Evolutionary conservation across 2,888 invertebrate genomes (phyloP), one percentile per base, ranked within the genome.

Genomic region (Horisme vitalbata): DNA sequence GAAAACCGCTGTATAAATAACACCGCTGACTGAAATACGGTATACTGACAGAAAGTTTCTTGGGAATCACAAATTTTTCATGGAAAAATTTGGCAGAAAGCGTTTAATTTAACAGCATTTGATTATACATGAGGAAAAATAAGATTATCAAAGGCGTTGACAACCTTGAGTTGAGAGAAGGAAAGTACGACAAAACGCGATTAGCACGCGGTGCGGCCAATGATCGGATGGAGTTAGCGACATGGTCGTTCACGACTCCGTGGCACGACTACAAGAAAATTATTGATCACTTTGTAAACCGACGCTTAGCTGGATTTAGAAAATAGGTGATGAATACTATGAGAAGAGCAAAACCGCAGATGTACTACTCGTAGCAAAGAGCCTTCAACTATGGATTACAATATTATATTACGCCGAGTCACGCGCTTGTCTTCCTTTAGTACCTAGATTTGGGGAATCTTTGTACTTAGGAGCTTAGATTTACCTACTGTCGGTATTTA

Each of bases 171-270:
- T 60, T 55, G 47, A 58, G 65, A 59, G 55, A 68, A 70, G 71
- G 74, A 83, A 81, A 79, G 77, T 79, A 75, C 81, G 76, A 78
- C 82, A 69, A 83, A 83, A 83, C 57, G 65, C 67, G 65, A 73
- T 78, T 71, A 68, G 53, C 59, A 58, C 47, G 41, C 41, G 28
- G 61, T 61, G 62, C 59, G 54, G 63, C 63, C 50, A 57, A 56
- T 51, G 57, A 54, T 63, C 67, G 58, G 61, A 62, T 62, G 67
- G 61, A 68, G 63, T 68, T 64, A 59, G 59, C 60, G 51, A 63
- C 63, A 63, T 64, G 62, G 62, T 57, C 59, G 60, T 57, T 63
- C 52, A 50, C 47, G 49, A 51, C 50, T 59, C 3, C 15, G 23
- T 32, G 38, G 41, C 61, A 59, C 59, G 59, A 61, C 53, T 50